phyloP scores from a whole-genome alignment of 2,888 invertebrate genomes.

The Callimorpha dominula region DNA sequence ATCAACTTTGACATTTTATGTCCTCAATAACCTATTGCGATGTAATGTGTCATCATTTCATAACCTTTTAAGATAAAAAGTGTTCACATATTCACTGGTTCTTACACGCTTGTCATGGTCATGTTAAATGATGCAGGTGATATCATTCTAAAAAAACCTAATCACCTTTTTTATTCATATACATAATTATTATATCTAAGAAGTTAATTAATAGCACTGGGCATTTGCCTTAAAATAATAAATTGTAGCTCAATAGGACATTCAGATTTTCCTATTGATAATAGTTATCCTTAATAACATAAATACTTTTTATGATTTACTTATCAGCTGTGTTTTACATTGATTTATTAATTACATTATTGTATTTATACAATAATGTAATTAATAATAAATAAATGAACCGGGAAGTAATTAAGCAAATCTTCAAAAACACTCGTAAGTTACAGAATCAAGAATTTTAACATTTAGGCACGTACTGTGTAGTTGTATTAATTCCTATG shows the following conservation, averaged over 20 bases:
- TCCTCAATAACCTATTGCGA: too few species aligned
- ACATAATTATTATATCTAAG: not conserved
- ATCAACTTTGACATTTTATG: too few species aligned
- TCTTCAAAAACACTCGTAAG: too few species aligned
- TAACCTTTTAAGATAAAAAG: too few species aligned
- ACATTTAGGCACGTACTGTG: not conserved
- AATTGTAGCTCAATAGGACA: too few species aligned
- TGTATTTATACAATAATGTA: too few species aligned
- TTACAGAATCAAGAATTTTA: not conserved
- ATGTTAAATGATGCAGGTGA: not conserved
- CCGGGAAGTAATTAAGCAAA: not conserved
- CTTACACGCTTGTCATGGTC: too few species aligned
- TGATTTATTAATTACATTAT: not conserved
- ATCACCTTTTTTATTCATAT: too few species aligned
- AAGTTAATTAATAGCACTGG: not conserved
- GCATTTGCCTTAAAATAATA: conserved; percentile 1
- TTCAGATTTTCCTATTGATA: conserved; percentile 4
- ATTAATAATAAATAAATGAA: too few species aligned
- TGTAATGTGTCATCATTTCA: too few species aligned
- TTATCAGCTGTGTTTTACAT: not conserved
- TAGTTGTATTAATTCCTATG: not conserved
- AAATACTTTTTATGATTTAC: not conserved
- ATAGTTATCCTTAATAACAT: not conserved
- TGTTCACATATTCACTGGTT: too few species aligned
- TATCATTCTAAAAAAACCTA: not conserved